These are phyloP conservation scores for Drosophila nr. medialis DNA, from an alignment of 2,888 invertebrate genomes.

Conservation along the genomic window DNA sequence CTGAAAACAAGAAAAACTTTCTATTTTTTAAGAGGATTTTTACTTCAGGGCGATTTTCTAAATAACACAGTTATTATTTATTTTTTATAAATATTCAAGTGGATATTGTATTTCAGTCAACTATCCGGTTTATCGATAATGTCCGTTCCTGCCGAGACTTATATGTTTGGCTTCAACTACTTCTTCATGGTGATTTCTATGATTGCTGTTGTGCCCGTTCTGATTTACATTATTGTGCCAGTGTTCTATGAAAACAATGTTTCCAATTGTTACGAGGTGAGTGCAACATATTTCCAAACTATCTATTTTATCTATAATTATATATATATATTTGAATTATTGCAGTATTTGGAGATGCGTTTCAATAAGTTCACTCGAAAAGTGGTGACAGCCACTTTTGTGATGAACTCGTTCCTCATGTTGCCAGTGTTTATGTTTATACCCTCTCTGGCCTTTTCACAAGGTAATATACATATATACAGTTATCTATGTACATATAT, in stretches of 20 bases:
- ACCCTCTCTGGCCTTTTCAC: conserved; percentile 82
- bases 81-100: background rate
- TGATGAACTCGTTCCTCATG: conserved; percentile 76
- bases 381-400: conserved; percentile 79
- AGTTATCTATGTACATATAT: too few species aligned
- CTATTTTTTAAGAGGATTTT: background rate
- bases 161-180: conserved; percentile 85
- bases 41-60: background rate
- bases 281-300: background rate
- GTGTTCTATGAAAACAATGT: conserved; percentile 86
- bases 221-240: conserved; percentile 84
- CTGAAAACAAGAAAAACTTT: background rate
- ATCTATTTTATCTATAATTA: too few species aligned
- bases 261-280: conserved; percentile 85
- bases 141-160: conserved; percentile 86
- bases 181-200: conserved; percentile 83
- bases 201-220: conserved; percentile 79
- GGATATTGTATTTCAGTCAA: conserved; percentile 82
- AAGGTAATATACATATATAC: conserved; percentile 68
- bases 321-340: background rate
- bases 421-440: conserved; percentile 83
- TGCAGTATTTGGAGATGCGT: conserved; percentile 82
- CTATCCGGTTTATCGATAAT: conserved; percentile 86
- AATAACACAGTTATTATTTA: background rate
- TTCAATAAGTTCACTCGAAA: conserved; percentile 80